Evolutionary conservation across 2,888 invertebrate genomes (phyloP), one percentile per base, ranked within the genome.

Genomic region (Cerceris rybyensis): DNA sequence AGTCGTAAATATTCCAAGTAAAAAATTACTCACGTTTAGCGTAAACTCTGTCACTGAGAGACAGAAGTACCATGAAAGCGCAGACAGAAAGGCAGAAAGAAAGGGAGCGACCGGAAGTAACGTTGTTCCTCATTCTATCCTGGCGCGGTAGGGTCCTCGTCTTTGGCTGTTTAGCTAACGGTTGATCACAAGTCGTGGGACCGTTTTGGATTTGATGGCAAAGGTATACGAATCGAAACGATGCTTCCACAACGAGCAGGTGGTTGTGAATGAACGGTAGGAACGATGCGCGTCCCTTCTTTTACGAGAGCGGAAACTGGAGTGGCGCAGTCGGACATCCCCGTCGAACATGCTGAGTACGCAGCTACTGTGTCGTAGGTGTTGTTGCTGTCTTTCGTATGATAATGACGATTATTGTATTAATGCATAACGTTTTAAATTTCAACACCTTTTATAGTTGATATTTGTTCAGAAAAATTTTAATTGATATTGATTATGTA

Each of bases 221-320:
- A 14, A 59, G n/a, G 6, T 17, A n/a, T 59, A 16, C 50, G 65
- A 55, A 59, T 42, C 50, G 57, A 55, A 61, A 55, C 79, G 89
- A 90, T 89, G 88, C 77, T 89, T 83, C 82, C 86, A 79, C 84
- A 81, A 58, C 90, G 88, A 89, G 87, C 90, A 89, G 88, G 89
- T 89, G 87, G 84, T 91, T 89, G 86, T 88, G 87, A 91, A 86
- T 91, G 91, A 88, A 88, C 80, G 86, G 73, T 65, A 63, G 75
- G 75, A 70, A 70, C 63, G 81, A 64, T 57, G 81, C 71, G 84
- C 85, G 85, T 69, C 70, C 80, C 76, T 80, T 86, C 86, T 87
- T 87, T 86, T 85, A 82, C 85, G 80, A 70, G 76, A 82, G 66
- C 75, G 80, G 77, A 80, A 79, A 49, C 80, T 73, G 82, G 83